Evolutionary conservation across 2,797 vertebrate species (phyloP).

Genomic region (Hemibagrus guttatus): DNA sequence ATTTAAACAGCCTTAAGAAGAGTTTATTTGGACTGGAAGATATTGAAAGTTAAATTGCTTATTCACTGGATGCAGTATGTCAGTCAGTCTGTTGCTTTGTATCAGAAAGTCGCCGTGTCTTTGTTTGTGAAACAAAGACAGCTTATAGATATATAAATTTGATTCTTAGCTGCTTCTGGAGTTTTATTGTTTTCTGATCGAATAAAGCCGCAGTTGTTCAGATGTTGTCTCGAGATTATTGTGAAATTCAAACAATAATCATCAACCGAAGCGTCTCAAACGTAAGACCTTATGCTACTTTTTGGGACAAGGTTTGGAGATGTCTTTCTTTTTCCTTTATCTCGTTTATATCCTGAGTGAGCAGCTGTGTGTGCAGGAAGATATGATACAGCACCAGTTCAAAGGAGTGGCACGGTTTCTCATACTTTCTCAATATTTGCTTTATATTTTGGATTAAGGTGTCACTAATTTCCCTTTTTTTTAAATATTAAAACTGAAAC

Average conservation of each 20-base stretch:
- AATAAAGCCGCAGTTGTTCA: background rate
- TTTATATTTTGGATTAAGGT: background rate
- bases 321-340: background rate
- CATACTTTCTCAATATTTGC: background rate
- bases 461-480: background rate
- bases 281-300: background rate
- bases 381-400: background rate
- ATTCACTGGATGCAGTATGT: background rate
- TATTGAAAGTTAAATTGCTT: background rate
- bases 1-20: background rate
- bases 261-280: background rate
- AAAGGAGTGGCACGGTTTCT: background rate
- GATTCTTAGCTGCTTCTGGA: background rate
- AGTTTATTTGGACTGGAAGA: background rate
- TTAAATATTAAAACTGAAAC: background rate
- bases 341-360: background rate
- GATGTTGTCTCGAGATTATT: background rate
- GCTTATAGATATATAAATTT: background rate
- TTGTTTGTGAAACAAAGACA: background rate
- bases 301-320: background rate
- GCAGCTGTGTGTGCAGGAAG: background rate
- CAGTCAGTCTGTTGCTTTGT: background rate
- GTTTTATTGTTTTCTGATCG: background rate
- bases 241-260: background rate
- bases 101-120: background rate